These are phyloP conservation scores for Chromis chromis DNA, from an alignment of 2,797 vertebrate species.

Conservation along the genomic window DNA sequence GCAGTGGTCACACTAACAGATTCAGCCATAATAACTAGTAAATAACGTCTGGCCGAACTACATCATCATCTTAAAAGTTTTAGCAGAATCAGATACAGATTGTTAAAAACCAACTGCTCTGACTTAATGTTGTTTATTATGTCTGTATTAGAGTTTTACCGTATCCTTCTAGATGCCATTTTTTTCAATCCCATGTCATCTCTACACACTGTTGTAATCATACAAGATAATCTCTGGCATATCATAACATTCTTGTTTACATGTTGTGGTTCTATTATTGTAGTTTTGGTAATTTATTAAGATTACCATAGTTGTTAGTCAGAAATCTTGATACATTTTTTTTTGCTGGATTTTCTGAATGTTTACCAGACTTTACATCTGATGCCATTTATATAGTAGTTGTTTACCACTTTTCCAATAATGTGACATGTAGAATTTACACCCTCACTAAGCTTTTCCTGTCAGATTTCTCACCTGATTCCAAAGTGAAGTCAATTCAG, in stretches of 20 bases:
- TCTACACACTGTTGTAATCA: background rate
- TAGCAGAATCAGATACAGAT: background rate
- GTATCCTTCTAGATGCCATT: background rate
- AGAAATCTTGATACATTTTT: no score
- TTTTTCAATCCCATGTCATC: background rate
- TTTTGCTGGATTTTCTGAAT: background rate
- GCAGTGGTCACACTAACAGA: slow-evolving; percentile 14
- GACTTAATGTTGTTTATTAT: background rate
- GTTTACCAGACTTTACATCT: background rate
- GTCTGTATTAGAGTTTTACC: background rate
- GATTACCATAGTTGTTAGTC: background rate
- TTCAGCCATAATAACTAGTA: background rate
- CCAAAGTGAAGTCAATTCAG: no score
- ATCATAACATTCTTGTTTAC: background rate
- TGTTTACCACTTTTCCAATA: background rate
- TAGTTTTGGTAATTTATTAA: background rate
- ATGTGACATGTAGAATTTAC: background rate
- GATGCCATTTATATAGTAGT: background rate
- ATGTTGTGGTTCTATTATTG: background rate
- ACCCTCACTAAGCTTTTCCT: background rate
- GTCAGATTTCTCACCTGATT: background rate
- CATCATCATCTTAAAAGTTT: background rate
- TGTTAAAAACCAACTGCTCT: background rate
- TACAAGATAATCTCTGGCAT: background rate
- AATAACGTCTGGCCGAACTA: background rate